Base-by-base conservation (phyloP, 2,797 vertebrate species). In the Decapterus maruadsi region DNA sequence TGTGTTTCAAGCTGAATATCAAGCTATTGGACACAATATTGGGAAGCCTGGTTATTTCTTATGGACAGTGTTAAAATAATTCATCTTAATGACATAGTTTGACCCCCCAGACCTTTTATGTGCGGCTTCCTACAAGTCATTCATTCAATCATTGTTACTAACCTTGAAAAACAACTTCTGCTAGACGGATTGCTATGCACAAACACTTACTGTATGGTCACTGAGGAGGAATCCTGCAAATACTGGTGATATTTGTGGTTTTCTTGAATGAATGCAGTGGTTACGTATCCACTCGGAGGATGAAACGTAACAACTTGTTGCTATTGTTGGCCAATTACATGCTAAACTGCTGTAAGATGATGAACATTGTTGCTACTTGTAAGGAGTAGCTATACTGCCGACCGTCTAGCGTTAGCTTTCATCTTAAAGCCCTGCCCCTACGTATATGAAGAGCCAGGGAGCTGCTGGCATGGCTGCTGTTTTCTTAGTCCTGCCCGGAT, bases 311-410 rank as follows among this genome's bases (percentile, higher is more conserved):
- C 20, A 50, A 40, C 31, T 34, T 40, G 8, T 8, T 38, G 48
- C 12, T 22, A 2, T 8, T 5, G 7, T n/a, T 20, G 7, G 1
- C 0, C 0, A 36, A 0, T 19, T 19, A 19, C n/a, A 10, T 8
- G 29, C 9, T 36, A 19, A 57, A 57, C 46, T 46, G 8, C 26
- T 26, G 26, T 26, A 3, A 48, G 22, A 60, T 34, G 20, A 19
- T 68, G 26, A 45, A 51, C 19, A 46, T 17, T 8, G 2, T 8
- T 4, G 13, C n/a, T 38, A 34, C 8, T 17, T 40, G n/a, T 54
- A 16, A 54, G 13, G 26, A 26, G 26, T 26, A 26, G 26, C 26
- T 60, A 29, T 31, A 22, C 14, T 73, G 46, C 26, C 3, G 26
- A 26, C 22, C 17, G 16, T 20, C 10, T 58, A 26, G 12, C 1